Conservation (phyloP, 2,797 vertebrate species). For the Anguilla megastoma region DNA sequence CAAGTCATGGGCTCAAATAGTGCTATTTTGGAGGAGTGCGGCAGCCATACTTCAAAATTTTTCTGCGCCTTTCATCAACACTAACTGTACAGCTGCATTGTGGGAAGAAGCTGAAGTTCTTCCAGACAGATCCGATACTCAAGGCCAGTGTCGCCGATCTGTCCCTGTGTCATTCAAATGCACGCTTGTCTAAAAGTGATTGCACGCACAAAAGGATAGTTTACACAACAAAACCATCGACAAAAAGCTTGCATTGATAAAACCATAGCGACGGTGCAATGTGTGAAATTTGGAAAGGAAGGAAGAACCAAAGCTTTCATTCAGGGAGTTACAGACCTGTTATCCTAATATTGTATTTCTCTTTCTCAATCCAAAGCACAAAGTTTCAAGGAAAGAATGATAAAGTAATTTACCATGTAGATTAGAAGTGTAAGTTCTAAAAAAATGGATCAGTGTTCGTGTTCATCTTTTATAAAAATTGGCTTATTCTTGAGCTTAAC, state of each 20-base stretch:
- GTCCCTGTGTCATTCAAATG: slow-evolving; percentile 72
- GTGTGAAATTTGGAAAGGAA: slow-evolving; percentile 75
- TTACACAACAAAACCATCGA: slow-evolving; percentile 76
- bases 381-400: neutral
- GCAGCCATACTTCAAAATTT: neutral
- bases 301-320: slow-evolving; percentile 75
- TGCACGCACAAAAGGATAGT: slow-evolving; percentile 68
- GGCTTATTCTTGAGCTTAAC: too few species aligned
- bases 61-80: too few species aligned
- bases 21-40: neutral
- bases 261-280: slow-evolving; percentile 73
- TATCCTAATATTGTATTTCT: neutral
- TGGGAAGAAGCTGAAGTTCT: slow-evolving; percentile 6
- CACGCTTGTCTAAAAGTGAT: slow-evolving; percentile 74
- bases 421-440: neutral
- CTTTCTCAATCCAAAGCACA: neutral
- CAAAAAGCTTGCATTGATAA: slow-evolving; percentile 74
- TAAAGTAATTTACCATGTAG: neutral
- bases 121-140: neutral
- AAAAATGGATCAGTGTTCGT: neutral
- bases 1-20: neutral
- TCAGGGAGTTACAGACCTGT: slow-evolving; percentile 69
- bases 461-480: too few species aligned
- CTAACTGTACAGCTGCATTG: neutral
- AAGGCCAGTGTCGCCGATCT: slow-evolving; percentile 49